Percentiles rank a stretch among this genome's conserved stretches.
Conservation (phyloP, 2,888 invertebrate genomes). For the Drosophila dives region DNA sequence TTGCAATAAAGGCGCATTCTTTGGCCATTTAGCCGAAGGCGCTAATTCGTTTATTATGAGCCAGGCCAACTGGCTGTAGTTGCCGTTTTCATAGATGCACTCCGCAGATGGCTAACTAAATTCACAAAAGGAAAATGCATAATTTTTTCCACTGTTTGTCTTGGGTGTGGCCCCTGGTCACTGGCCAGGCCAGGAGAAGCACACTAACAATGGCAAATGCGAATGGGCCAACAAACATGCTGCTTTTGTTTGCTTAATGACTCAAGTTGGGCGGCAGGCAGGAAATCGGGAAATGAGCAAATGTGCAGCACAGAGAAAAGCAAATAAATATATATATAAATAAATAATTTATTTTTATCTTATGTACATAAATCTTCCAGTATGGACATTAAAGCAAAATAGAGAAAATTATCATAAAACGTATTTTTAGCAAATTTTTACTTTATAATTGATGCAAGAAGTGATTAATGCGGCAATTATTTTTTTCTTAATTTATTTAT, state of each 20-base stretch:
- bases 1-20: constrained; percentile 78
- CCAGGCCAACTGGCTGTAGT: constrained; percentile 43
- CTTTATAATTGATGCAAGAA: background rate
- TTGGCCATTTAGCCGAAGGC: constrained; percentile 73
- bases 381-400: background rate
- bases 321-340: background rate
- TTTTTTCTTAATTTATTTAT: background rate
- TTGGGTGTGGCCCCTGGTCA: constrained; percentile 61
- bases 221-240: constrained; percentile 36
- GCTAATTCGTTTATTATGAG: constrained; percentile 78
- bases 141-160: constrained; percentile 52
- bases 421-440: background rate
- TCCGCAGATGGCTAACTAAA: constrained; percentile 66
- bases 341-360: background rate
- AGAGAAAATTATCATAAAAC: background rate
- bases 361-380: background rate
- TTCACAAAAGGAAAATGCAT: constrained; percentile 63
- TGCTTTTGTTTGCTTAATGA: constrained; percentile 64
- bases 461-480: background rate
- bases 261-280: constrained; percentile 20
- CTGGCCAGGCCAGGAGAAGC: constrained; percentile 30
- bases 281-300: constrained; percentile 7
- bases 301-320: background rate
- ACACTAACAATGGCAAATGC: constrained; percentile 55
- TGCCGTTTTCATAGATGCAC: constrained; percentile 46